Evolutionary conservation across 2,797 vertebrate genomes (phyloP), one percentile per base, ranked within the genome.

Genomic region (Poeciliopsis gracilis): DNA sequence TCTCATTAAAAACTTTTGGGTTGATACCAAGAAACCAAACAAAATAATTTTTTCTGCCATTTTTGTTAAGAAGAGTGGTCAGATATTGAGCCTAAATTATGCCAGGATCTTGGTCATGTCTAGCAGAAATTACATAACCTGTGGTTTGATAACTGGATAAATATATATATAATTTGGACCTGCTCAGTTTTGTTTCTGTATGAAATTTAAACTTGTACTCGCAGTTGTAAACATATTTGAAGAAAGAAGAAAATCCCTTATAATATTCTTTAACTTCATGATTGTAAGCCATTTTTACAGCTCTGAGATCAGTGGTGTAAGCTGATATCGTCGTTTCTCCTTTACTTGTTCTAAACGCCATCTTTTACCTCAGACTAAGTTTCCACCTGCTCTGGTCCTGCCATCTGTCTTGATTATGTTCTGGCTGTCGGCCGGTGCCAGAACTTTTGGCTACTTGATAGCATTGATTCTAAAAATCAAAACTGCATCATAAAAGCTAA

Each of bases 341-440:
- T 81, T 75, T 30, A 73, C 2, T 69, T 25, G 79, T 83, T 75
- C 77, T 86, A 86, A 70, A 69, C 76, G 83, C 72, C 82, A 46
- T 76, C 74, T 73, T 89, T 87, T 77, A 43, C 78, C 86, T 89
- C 82, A 70, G 88, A 92, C 84, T 84, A 79, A 78, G 81, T 87
- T 82, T 59, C 81, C 94, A 94, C 93, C 94, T 95, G 95, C 91
- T 92, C 83, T 74, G 55, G 83, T 23, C 28, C 5, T 61, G 72
- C 90, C 94, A 93, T 94, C 92, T 95, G 94, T 91, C 92, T 89
- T 81, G 86, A 86, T 91, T 87, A 86, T 84, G 86, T 76, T 80
- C 78, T 69, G 83, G 43, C 71, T 78, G 75, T 88, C 73, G 73
- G 82, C 85, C 76, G 73, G 77, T 87, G 81, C 82, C 77, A 90